Base-by-base conservation (phyloP, 2,113 vertebrate genomes). In the Heterotilapia buettikoferi region DNA sequence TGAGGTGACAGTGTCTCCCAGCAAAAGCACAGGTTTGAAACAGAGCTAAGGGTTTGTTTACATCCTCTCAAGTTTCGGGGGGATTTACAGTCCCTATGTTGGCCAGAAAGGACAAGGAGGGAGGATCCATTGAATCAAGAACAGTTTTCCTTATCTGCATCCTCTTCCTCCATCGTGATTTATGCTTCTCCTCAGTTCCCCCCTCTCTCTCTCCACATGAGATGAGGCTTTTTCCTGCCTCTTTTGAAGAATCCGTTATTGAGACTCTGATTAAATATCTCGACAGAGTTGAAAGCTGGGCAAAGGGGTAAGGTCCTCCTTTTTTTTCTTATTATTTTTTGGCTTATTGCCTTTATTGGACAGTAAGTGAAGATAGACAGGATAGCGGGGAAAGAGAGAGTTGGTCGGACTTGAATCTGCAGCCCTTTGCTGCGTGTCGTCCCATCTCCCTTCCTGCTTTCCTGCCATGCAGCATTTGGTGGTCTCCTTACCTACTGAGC, bases 41-140 rank as follows among this genome's bases (percentile, higher is more conserved):
- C 40, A 76, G 24, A 29, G 71, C 59, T 86, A 81, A 93, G 85
- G 83, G 84, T 90, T 89, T 93, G 92, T 94, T 93, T 93, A 93
- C 86, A 53, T 91, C 83, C 84, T 92, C 87, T 94, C 88, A 86
- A 84, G 87, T 94, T 94, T 94, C 90, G 66, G 26, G 47, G 50
- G 84, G 90, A 92, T 94, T 92, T 93, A 92, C 92, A 91, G 89
- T 92, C 87, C 87, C 68, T 29, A 82, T 47, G 63, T 87, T 24
- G 50, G 71, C 78, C 54, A 21, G 82, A 16, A 50, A 82, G 90
- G 86, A 87, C 82, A 33, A 84, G 45, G 56, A 83, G 71, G 21
- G 45, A 84, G 73, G 86, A 56, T 66, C 52, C 31, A 45, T 54
- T 78, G 45, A 78, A 52, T 19, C 31, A 52, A 54, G 80, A 87